A percentile compares a stretch with the other conserved stretches of the same genome.
Conservation (phyloP, 1,140 invertebrate species). For the Ostrea denselamellosa region DNA sequence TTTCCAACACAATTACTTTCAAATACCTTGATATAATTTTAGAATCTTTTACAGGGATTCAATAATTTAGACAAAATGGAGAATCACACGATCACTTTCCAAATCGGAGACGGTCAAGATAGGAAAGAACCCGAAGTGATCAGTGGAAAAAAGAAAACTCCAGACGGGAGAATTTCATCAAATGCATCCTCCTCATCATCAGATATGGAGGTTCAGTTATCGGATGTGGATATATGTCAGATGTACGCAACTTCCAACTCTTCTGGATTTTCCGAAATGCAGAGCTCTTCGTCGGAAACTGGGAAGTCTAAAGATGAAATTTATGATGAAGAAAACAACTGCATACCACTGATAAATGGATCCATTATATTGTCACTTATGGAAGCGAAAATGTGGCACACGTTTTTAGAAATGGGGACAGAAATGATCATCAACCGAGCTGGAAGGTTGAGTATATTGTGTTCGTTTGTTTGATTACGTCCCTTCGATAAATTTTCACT, state of each 20-base stretch:
- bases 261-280: neutral
- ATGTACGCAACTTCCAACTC: neutral
- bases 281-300: neutral
- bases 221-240: neutral
- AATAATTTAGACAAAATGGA: too few species aligned
- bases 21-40: too few species aligned
- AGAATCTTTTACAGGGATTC: too few species aligned
- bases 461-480: too few species aligned
- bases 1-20: too few species aligned
- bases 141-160: neutral
- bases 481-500: too few species aligned
- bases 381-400: conserved; percentile 96
- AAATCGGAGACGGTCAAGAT: neutral
- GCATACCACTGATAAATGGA: neutral
- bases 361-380: conserved; percentile 80
- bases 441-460: conserved; percentile 85
- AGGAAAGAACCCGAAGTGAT: neutral
- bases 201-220: neutral
- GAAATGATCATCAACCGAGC: conserved; percentile 99
- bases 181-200: conserved; percentile 4
- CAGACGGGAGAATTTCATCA: neutral
- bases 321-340: neutral
- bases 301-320: neutral
- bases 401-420: conserved; percentile 97
- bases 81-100: too few species aligned